phyloP scores from a whole-genome alignment of 1,140 invertebrate genomes.

The Drosophila gunungcola region DNA sequence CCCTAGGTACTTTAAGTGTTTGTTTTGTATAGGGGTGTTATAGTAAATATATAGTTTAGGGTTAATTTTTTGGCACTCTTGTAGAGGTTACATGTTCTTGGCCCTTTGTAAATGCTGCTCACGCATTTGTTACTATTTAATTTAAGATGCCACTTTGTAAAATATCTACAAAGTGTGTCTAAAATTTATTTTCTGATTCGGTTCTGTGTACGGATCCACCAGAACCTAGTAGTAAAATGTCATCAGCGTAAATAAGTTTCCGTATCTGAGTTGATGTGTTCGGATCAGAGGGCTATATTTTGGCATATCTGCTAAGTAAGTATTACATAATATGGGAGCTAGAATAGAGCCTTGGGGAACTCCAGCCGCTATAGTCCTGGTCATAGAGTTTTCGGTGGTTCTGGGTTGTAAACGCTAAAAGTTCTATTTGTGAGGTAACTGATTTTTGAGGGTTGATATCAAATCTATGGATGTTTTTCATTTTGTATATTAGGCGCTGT shows the following conservation, averaged over 20 bases:
- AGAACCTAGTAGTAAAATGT: slow-evolving; percentile 6
- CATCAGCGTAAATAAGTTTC: slow-evolving; percentile 22
- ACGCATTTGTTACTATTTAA: too few species aligned
- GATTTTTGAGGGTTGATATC: background rate
- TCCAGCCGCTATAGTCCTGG: slow-evolving; percentile 12
- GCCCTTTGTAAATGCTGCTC: too few species aligned
- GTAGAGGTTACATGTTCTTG: too few species aligned
- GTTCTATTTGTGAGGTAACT: slow-evolving; percentile 13
- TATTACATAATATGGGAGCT: slow-evolving; percentile 18
- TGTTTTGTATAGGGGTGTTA: background rate
- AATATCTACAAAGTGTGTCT: too few species aligned
- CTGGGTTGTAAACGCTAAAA: background rate
- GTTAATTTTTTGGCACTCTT: too few species aligned
- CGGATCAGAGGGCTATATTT: background rate
- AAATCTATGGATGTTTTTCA: slow-evolving; percentile 1
- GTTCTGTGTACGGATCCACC: background rate
- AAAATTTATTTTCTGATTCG: too few species aligned
- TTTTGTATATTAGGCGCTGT: slow-evolving; percentile 17
- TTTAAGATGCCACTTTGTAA: too few species aligned
- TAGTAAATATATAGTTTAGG: too few species aligned
- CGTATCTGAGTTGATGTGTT: background rate
- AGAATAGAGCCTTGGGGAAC: slow-evolving; percentile 17
- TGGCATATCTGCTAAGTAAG: slow-evolving; percentile 2
- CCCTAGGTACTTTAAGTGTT: slow-evolving; percentile 16
- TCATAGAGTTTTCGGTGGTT: background rate